Evolutionary conservation across 2,888 invertebrate genomes (phyloP).

Genomic region (Agonopterix alstromeriana): DNA sequence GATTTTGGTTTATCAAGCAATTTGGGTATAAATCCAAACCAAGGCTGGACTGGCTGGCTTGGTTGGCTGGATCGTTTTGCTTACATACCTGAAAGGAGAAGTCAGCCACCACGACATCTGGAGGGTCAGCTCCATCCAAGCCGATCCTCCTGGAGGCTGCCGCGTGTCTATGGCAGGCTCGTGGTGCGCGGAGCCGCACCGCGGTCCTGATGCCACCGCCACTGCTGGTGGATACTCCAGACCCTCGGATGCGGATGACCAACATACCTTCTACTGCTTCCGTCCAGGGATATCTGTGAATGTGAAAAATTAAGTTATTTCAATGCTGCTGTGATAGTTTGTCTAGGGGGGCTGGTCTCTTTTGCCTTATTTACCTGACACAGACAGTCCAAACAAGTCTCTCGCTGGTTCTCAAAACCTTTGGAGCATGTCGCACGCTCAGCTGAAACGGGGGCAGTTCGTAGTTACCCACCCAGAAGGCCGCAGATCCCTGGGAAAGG

Average conservation of each 20-base stretch:
- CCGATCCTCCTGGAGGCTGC: conserved; percentile 47
- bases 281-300: conserved; percentile 59
- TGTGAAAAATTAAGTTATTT: background rate
- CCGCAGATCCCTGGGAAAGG: conserved; percentile 39
- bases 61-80: too few relatives aligned
- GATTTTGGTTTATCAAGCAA: too few relatives aligned
- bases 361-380: conserved; percentile 59
- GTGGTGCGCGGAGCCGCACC: conserved; percentile 42
- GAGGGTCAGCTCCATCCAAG: conserved; percentile 28
- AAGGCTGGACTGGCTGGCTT: too few relatives aligned
- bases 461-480: conserved; percentile 73
- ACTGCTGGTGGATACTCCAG: conserved; percentile 15
- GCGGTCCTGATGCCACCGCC: conserved; percentile 44
- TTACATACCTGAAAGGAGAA: conserved; percentile 59
- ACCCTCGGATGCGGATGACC: conserved; percentile 57
- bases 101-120: conserved; percentile 54
- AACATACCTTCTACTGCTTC: conserved; percentile 72
- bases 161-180: conserved; percentile 61
- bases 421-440: conserved; percentile 62
- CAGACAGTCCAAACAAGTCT: conserved; percentile 72
- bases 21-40: too few relatives aligned
- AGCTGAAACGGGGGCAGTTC: conserved; percentile 78
- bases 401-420: conserved; percentile 51
- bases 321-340: too few relatives aligned
- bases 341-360: background rate